Evolutionary conservation across 2,888 invertebrate genomes (phyloP), one percentile per base, ranked within the genome.

Genomic region (Apotomis betuletana): DNA sequence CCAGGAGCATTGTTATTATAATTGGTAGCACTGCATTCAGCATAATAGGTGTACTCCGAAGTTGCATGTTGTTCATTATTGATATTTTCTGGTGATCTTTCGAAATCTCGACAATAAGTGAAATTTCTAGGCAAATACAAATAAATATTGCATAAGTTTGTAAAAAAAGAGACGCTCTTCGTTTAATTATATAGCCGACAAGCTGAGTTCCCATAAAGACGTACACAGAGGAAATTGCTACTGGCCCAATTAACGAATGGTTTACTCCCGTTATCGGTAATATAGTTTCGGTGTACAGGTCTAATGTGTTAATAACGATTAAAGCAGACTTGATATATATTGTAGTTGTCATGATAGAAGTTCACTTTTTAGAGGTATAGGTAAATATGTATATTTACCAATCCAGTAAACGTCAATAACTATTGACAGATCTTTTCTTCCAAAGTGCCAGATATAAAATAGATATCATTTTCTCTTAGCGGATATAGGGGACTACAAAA

Each of bases 1-100:
- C 67, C 62, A 91, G 54, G 51, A 90, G 67, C 9, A 86, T 72
- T 74, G 84, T 80, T 59, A 81, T 84, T 3, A 90, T 78, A 80
- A 91, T 82, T 4, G 91, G 91, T 6, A 91, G 74, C 10, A 92
- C 75, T 15, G 86, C 90, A 77, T 90, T 87, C 36, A 92, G 73
- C 9, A 87, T 78, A 1, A 80, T 49, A 2, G 83, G 82, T 36
- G 82, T 81, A 67, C 82, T 75, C 51, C 74, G 77, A 8, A 77
- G 5, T 15, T 36, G 44, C 5, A 36, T n/a, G 13, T 70, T 3
- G 60, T 46, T 2, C 5, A 65, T 38, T 44, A 74, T 36, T 55
- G 69, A 52, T 8, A 49, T 64, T 0, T 15, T 10, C 55, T 74
- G 77, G 5, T 64, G 78, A 27, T 83, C 84, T 58, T 75, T 80